Conservation (phyloP, 92 coral and sea anemone genomes). For the Zoanthus solanderi region DNA sequence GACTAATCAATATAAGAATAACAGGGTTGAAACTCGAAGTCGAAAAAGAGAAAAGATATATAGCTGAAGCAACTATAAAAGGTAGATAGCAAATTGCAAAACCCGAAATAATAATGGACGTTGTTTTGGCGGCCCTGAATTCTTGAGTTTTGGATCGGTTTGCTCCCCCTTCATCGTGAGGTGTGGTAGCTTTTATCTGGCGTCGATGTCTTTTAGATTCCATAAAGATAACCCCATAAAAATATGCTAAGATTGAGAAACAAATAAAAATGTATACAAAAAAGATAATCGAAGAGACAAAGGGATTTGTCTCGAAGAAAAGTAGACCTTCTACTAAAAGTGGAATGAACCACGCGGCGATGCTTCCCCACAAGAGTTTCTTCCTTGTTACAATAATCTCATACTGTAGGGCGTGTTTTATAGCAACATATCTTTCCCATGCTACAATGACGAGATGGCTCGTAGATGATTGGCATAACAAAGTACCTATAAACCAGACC, state of each 20-base stretch:
- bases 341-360: background rate
- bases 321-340: background rate
- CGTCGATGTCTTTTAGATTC: too few species aligned
- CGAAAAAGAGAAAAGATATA: background rate
- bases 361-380: background rate
- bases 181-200: background rate
- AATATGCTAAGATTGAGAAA: background rate
- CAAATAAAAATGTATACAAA: background rate
- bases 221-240: background rate
- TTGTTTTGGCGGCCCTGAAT: constrained; percentile 11
- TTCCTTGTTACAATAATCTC: background rate
- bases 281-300: background rate
- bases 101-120: background rate
- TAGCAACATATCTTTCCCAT: too few species aligned
- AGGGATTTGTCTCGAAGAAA: background rate
- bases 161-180: background rate
- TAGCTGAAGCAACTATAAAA: background rate
- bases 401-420: too few species aligned
- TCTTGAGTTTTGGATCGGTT: background rate
- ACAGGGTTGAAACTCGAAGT: background rate
- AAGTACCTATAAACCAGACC: background rate
- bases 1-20: too few species aligned
- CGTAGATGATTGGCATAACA: background rate
- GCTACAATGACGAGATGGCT: background rate
- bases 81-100: background rate